Conservation (phyloP, 2,888 invertebrate genomes). For the Hydriomena furcata region DNA sequence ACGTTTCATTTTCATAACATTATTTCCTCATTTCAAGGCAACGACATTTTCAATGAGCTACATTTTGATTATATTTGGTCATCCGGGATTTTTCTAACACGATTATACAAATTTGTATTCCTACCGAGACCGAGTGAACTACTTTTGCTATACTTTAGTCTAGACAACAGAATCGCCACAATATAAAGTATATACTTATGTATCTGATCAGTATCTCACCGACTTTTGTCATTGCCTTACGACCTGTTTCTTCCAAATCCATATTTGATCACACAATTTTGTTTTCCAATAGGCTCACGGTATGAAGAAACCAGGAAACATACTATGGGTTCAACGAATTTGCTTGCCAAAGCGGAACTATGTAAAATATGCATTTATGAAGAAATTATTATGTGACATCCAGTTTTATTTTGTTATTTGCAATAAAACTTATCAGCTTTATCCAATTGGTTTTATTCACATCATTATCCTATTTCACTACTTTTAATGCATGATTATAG, state of each 20-base stretch:
- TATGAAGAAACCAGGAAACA: conserved; percentile 66
- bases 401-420: conserved; percentile 60
- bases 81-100: no score
- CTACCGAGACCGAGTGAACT: no score
- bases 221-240: conserved; percentile 10
- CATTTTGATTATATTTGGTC: background rate
- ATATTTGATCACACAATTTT: conserved; percentile 71
- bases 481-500: background rate
- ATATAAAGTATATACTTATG: no score
- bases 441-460: conserved; percentile 39
- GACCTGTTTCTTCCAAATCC: conserved; percentile 60
- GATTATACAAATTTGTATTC: no score
- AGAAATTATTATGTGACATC: conserved; percentile 56
- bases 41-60: conserved; percentile 7
- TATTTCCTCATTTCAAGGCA: background rate
- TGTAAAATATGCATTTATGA: conserved; percentile 69
- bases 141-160: no score
- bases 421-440: conserved; percentile 67
- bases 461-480: conserved; percentile 8
- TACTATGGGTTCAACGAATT: conserved; percentile 51
- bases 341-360: conserved; percentile 52
- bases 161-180: no score
- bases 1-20: conserved; percentile 9
- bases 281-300: conserved; percentile 77
- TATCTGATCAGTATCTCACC: background rate